Percentiles rank a stretch among this genome's conserved stretches.
Conservation (phyloP, 1,140 invertebrate genomes). For the Amyelois transitella region DNA sequence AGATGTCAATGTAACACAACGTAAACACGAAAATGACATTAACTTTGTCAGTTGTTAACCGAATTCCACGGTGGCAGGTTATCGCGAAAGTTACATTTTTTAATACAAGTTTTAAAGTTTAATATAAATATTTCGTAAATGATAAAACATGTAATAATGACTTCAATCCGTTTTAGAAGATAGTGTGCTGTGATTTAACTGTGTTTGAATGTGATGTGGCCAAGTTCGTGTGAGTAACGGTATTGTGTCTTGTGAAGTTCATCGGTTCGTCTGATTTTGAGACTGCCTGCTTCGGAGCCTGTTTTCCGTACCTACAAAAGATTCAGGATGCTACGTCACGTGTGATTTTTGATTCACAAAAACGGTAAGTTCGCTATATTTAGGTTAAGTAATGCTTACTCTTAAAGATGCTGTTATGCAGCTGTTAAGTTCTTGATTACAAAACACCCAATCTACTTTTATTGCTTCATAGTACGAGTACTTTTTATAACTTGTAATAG, state of each 20-base stretch:
- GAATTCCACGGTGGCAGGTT: slow-evolving; percentile 21
- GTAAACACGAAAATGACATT: slow-evolving; percentile 21
- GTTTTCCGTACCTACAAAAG: slow-evolving; percentile 25
- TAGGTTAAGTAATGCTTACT: no score
- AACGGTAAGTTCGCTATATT: slow-evolving; percentile 28
- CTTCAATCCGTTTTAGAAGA: background rate
- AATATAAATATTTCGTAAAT: background rate
- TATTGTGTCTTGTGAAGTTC: slow-evolving; percentile 50
- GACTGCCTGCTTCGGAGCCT: slow-evolving; percentile 17
- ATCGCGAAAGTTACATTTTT: background rate
- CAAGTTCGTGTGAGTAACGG: slow-evolving; percentile 47
- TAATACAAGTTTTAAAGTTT: background rate
- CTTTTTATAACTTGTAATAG: background rate
- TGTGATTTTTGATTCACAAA: slow-evolving; percentile 33
- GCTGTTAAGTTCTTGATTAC: background rate
- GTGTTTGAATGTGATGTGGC: slow-evolving; percentile 23
- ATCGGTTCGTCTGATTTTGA: background rate
- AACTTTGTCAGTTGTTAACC: slow-evolving; percentile 22
- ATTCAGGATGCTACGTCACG: slow-evolving; percentile 41
- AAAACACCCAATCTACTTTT: background rate
- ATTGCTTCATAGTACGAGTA: background rate
- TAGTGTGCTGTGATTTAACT: slow-evolving; percentile 15
- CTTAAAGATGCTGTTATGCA: no score
- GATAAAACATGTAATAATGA: background rate
- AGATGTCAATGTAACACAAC: slow-evolving; percentile 26